Evolutionary conservation across 2,797 vertebrate genomes (phyloP), one percentile per base, ranked within the genome.

Genomic region (Sardinella longiceps): DNA sequence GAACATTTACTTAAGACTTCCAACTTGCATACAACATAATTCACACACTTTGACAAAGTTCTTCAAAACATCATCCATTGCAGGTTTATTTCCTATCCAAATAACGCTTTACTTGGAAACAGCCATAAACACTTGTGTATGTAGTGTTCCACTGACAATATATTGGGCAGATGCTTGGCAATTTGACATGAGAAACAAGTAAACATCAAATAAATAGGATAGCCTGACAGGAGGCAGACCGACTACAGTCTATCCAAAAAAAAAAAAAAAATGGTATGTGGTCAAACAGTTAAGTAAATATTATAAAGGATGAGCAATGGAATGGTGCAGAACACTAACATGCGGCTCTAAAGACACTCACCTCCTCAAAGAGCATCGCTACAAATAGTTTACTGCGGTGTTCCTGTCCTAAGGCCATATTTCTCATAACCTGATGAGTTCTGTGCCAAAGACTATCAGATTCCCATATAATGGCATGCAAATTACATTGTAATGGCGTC

Each of bases 271-370:
- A 3, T 11, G 12, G 2, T 3, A 70, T 30, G 28, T 70, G 30
- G 28, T 70, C 63, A 70, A 33, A 37, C 37, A 70, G 63, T 33
- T 43, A 9, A 77, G 18, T 18, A 77, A 77, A 37, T 43, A 43
- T 7, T 37, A 43, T 23, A 20, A 48, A 18, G 48, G 37, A 23
- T n/a, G 51, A 80, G 83, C 63, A 85, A 39, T 84, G 83, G 83
- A 88, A 87, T 87, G 85, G 83, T 84, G 28, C 43, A 23, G n/a
- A 83, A 58, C 23, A 81, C 10, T 3, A 63, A 48, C 25, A 7
- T 77, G 70, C 37, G 7, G 33, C 37, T 77, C 66, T 70, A 33
- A 5, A 77, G 9, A 20, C 33, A 20, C 39, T 70, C 33, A 20
- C 43, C 70, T 5, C 23, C 3, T 37, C 66, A 74, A 74, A 33